Conservation (phyloP, 2,797 vertebrate genomes). For the Trachops cirrhosus region DNA sequence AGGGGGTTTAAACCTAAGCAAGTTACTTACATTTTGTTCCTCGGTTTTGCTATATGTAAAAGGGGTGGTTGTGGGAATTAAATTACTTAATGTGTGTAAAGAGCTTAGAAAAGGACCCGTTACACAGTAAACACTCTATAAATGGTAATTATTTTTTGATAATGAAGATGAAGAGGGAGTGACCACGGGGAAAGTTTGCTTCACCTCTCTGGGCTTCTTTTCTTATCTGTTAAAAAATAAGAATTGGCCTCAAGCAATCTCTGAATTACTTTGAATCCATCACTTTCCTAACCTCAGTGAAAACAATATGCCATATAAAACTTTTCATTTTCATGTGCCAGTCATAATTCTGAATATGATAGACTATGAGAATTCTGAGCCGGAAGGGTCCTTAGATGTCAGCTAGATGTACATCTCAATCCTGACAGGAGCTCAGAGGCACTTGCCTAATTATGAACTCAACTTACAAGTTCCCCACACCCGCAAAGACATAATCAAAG, state of each 20-base stretch:
- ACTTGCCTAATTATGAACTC: not conserved
- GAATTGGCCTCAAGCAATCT: not conserved
- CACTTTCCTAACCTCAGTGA: not conserved
- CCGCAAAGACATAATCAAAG: not conserved
- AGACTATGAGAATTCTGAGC: not conserved
- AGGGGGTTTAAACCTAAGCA: not conserved
- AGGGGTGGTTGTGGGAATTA: not conserved
- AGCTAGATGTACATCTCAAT: not conserved
- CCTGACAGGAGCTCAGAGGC: not conserved
- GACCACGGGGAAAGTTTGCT: not conserved
- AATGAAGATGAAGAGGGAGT: not conserved
- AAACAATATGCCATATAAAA: not conserved
- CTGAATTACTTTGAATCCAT: not conserved
- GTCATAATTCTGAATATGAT: not conserved
- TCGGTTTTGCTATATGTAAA: not conserved
- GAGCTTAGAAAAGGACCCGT: not conserved
- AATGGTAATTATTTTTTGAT: not conserved
- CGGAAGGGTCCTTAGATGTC: not conserved
- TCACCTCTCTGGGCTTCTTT: not conserved
- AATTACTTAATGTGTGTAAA: not conserved
- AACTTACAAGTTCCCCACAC: not conserved
- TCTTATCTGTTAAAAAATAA: not conserved
- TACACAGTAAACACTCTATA: not conserved
- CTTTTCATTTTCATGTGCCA: not conserved
- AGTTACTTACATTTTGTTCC: not conserved